Base-by-base conservation (phyloP, 2,888 invertebrate genomes). In the Ditylenchus weischeri region DNA sequence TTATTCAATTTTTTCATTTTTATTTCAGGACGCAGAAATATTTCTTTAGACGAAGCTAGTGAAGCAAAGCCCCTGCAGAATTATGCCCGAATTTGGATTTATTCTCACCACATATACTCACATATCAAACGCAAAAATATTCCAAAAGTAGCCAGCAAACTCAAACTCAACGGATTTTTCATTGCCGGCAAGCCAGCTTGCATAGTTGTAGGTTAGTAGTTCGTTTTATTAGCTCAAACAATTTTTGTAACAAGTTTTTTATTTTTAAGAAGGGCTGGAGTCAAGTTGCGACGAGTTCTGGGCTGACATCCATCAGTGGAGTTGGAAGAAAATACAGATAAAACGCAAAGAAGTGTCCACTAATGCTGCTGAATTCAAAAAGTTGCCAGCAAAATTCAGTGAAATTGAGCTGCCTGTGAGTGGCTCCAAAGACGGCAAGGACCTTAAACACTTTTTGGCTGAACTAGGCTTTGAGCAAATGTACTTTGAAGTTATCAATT, bases 141-240 rank as follows among this genome's bases (percentile, higher is more conserved):
- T 57, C 74, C 89, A 2, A 89, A 88, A 74, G 86, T 88, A 77
- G 90, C 91, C 0, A 87, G 87, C 65, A 89, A 90, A 72, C 86
- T 89, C 74, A 86, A 88, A 62, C 84, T 94, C 48, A 89, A 88
- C 50, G 94, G 94, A 11, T 94, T 94, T 83, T 89, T 89, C 79
- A 86, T 92, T 78, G 90, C 92, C 0, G 93, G 94, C 0, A 93
- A 93, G 83, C 94, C 94, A n/a, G 94, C 93, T 0, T 88, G 94
- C 62, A 89, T 94, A 72, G 93, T 93, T 82, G 87, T 91, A 11
- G 94, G 95, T 54, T 11, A 10, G 54, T 6, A 29, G 5, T 54
- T 54, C 10, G 2, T 21, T 21, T 15, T 10, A 13, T 2, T 10
- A 15, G 54, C 10, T 54, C n/a, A 54, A 54, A 54, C 54, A 11